A percentile compares a stretch with the other conserved stretches of the same genome.
Conservation (phyloP, 2,797 vertebrate genomes). For the Limosa lapponica region DNA sequence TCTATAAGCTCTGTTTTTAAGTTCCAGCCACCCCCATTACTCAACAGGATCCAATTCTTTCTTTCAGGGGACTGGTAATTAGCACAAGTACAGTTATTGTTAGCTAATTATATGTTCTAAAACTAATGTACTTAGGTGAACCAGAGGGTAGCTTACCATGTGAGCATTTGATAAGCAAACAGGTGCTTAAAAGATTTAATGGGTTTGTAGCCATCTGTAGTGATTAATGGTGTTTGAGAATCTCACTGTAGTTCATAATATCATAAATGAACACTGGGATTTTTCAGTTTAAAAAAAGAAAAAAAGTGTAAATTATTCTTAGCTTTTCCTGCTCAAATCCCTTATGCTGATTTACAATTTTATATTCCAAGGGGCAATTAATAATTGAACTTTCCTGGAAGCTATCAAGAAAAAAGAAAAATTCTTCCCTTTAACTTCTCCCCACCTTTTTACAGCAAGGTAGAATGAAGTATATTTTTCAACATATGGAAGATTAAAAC, state of each 20-base stretch:
- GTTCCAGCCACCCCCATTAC: neutral
- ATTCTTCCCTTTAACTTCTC: neutral
- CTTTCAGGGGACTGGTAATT: neutral
- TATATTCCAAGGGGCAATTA: neutral
- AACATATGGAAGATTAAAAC: neutral
- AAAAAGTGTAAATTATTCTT: neutral
- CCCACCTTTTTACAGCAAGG: neutral
- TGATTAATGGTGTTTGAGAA: constrained; percentile 58
- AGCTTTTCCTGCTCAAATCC: neutral
- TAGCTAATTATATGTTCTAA: constrained; percentile 33
- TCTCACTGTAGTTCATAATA: neutral
- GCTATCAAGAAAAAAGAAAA: neutral
- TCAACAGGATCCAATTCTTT: neutral
- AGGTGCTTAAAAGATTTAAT: constrained; percentile 47
- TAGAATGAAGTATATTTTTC: neutral
- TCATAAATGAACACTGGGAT: neutral
- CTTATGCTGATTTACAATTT: neutral
- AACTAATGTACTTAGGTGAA: constrained; percentile 10
- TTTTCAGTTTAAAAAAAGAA: neutral
- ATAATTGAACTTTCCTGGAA: neutral
- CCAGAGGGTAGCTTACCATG: constrained; percentile 21
- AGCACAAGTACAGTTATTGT: constrained; percentile 28
- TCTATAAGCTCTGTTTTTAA: neutral
- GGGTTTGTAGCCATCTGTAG: constrained; percentile 38
- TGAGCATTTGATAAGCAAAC: constrained; percentile 39